phyloP scores from a whole-genome alignment of 2,888 invertebrate genomes.

The Calameuta filiformis region DNA sequence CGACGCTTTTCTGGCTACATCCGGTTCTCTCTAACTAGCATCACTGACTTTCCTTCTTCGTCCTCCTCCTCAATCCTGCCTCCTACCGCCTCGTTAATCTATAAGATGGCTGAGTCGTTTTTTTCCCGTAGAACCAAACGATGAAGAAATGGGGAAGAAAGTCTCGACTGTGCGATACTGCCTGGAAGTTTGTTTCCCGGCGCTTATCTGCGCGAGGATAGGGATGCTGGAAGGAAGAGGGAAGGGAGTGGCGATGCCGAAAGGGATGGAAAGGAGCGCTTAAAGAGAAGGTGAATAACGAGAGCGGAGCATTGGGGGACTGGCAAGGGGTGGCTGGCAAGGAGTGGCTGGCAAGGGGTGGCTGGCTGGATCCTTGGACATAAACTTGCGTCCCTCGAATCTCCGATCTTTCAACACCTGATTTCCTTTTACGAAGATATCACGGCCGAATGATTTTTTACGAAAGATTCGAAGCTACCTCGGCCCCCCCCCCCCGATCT shows the following conservation, averaged over 20 bases:
- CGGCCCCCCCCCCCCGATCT: slow-evolving; percentile 5
- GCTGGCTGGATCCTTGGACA: slow-evolving; percentile 23
- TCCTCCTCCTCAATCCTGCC: too few relatives aligned
- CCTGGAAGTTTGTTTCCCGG: slow-evolving; percentile 47
- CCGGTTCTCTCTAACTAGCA: too few relatives aligned
- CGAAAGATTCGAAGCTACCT: slow-evolving; percentile 5
- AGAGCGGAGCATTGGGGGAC: slow-evolving; percentile 27
- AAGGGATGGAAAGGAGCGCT: too few relatives aligned
- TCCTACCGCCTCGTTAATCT: too few relatives aligned
- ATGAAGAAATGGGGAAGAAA: slow-evolving; percentile 29
- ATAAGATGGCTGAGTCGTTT: too few relatives aligned
- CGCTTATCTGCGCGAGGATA: background rate
- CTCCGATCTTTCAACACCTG: slow-evolving; percentile 37
- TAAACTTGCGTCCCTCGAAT: slow-evolving; percentile 36
- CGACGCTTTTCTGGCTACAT: too few relatives aligned
- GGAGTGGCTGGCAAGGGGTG: too few relatives aligned
- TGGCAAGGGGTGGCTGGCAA: slow-evolving; percentile 7
- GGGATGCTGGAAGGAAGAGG: too few relatives aligned
- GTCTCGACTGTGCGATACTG: background rate
- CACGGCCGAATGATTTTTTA: slow-evolving; percentile 26
- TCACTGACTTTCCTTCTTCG: too few relatives aligned
- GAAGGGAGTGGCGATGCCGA: too few relatives aligned
- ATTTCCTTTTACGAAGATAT: slow-evolving; percentile 33
- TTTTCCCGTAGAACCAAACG: slow-evolving; percentile 14
- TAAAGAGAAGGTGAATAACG: too few relatives aligned